Evolutionary conservation across 64 coral and sea anemone genomes (phyloP), one percentile per base, ranked within the genome.

Genomic region (Actinia tenebrosa): DNA sequence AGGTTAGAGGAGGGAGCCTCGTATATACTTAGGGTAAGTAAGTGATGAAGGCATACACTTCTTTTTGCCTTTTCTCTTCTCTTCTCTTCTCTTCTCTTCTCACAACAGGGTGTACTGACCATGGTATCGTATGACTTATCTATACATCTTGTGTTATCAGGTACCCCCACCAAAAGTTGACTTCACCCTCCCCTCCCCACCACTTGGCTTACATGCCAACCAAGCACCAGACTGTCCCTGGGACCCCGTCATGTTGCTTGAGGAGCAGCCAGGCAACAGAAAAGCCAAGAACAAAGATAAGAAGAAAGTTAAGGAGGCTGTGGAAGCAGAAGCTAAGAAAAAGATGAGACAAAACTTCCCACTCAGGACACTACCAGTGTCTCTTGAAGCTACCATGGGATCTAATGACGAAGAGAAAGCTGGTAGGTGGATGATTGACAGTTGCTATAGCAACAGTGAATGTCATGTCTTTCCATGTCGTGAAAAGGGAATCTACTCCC

Each of bases 141-240:
- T 18, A 81, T 45, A 4, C 9, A 53, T 19, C 69, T 20, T 17
- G 17, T 75, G 22, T 13, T 42, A 42, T 30, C 64, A 96, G 96
- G 90, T 98, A 15, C 96, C 96, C 53, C 96, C 93, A 19, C 93
- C 96, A 23, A 91, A 92, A 83, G 83, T 98, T 69, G 96, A 98
- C 88, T 98, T 98, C 20, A 98, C 96, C 47, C 90, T 95, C 17
- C 96, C 96, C 61, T 98, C 96, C 78, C 96, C 96, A 58, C 86
- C 96, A 42, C 89, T 98, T 52, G 93, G 96, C 22, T 84, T 92
- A 82, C 68, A 84, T 45, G 84, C 89, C 44, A 84, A 87, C 8
- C 93, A 89, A 44, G 90, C 86, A 7, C 96, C 96, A 56, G 96
- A 98, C 52, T 92, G 91, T 47, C 96, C 96, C 15, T 98, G 96